Conservation (phyloP, 1,140 invertebrate genomes). For the Ladona fulva region DNA sequence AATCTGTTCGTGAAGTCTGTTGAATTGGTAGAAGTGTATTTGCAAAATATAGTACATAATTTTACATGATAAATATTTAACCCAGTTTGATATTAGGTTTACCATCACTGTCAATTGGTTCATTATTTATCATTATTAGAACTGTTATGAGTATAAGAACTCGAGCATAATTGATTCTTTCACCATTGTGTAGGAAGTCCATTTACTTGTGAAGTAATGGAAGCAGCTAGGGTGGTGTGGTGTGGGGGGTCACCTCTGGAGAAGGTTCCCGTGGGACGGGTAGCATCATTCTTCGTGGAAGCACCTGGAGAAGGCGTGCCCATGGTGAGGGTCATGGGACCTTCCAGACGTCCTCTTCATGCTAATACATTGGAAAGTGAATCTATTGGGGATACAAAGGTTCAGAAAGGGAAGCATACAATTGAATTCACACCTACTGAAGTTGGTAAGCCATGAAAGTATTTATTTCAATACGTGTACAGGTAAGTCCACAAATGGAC, state of each 20-base stretch:
- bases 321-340: constrained; percentile 67
- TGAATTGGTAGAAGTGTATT: too few relatives aligned
- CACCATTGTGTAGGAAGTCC: constrained; percentile 44
- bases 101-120: too few relatives aligned
- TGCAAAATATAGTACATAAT: too few relatives aligned
- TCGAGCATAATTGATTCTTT: too few relatives aligned
- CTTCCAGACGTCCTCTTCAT: constrained; percentile 44
- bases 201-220: constrained; percentile 59
- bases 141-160: too few relatives aligned
- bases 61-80: too few relatives aligned
- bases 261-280: constrained; percentile 80
- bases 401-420: constrained; percentile 42
- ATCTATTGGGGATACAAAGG: background rate
- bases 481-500: too few relatives aligned
- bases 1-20: too few relatives aligned
- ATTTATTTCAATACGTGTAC: too few relatives aligned
- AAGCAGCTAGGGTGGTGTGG: constrained; percentile 61
- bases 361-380: background rate
- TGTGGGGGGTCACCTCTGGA: constrained; percentile 69
- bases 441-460: constrained; percentile 76
- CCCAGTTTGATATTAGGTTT: too few relatives aligned
- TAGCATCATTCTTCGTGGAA: constrained; percentile 78
- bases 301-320: constrained; percentile 53
- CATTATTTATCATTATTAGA: too few relatives aligned
- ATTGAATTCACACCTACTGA: constrained; percentile 79